Evolutionary conservation across 2,888 invertebrate species (phyloP).

Genomic region (Schrankia costaestrigalis): DNA sequence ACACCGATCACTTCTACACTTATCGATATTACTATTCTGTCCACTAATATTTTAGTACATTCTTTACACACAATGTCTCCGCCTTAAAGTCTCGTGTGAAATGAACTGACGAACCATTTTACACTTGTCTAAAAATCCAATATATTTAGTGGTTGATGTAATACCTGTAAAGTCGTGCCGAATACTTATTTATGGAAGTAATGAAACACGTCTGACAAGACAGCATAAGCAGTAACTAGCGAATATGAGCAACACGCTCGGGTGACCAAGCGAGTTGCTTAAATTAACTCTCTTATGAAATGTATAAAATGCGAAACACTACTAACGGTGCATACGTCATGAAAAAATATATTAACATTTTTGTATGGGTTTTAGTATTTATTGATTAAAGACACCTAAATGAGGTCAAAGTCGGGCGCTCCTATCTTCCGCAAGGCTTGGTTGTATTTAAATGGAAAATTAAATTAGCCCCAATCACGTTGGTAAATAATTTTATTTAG

Average conservation of each 20-base stretch:
- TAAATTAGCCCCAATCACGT: no score
- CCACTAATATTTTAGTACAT: conserved; percentile 38
- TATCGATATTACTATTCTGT: conserved; percentile 33
- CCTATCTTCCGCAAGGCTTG: no score
- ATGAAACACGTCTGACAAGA: conserved; percentile 40
- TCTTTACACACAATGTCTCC: conserved; percentile 47
- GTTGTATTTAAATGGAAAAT: no score
- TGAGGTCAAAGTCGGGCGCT: no score
- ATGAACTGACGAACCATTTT: conserved; percentile 53
- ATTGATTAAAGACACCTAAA: no score
- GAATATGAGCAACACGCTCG: conserved; percentile 47
- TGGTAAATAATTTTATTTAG: no score
- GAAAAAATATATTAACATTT: no score
- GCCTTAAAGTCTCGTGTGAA: conserved; percentile 35
- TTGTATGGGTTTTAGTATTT: no score
- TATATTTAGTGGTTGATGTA: conserved; percentile 51
- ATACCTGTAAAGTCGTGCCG: conserved; percentile 52
- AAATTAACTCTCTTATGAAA: conserved; percentile 55
- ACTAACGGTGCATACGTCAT: conserved; percentile 21
- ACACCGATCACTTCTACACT: conserved; percentile 34
- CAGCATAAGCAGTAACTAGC: conserved; percentile 31
- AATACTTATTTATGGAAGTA: conserved; percentile 35
- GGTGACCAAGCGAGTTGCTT: conserved; percentile 52
- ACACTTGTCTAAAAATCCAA: conserved; percentile 47
- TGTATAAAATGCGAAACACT: conserved; percentile 49